A percentile compares a stretch with the other conserved stretches of the same genome.
Conservation (phyloP, 2,113 vertebrate genomes). For the Antechinus stuartii region DNA sequence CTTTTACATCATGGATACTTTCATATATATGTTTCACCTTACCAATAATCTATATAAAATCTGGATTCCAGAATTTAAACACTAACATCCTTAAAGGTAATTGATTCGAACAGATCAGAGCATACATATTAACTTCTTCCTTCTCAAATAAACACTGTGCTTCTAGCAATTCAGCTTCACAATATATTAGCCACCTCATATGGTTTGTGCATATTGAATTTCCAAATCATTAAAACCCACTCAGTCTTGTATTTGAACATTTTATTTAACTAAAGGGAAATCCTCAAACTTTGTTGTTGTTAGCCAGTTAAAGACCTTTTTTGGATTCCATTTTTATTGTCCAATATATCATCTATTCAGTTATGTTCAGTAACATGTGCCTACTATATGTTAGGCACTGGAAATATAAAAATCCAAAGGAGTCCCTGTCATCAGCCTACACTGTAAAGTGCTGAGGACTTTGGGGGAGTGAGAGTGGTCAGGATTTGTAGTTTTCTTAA, state of each 20-base stretch:
- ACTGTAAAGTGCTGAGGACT: neutral
- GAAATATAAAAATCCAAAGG: neutral
- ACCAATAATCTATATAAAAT: neutral
- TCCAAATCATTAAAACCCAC: neutral
- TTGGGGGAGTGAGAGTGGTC: neutral
- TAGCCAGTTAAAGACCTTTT: neutral
- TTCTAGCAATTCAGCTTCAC: neutral
- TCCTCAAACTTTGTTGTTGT: neutral
- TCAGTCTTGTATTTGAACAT: neutral
- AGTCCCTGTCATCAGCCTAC: neutral
- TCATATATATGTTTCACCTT: neutral
- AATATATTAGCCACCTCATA: neutral
- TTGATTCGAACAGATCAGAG: neutral
- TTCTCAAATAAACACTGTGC: neutral
- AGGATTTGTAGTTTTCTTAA: neutral
- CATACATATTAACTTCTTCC: neutral
- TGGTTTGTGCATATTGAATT: neutral
- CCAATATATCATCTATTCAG: neutral
- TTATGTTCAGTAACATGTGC: neutral
- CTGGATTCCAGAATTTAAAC: neutral
- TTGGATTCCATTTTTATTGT: neutral
- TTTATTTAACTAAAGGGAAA: neutral
- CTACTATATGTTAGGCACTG: neutral
- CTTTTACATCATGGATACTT: neutral
- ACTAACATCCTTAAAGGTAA: neutral